Base-by-base conservation (phyloP, 2,797 vertebrate species). In the Eremophila alpestris region DNA sequence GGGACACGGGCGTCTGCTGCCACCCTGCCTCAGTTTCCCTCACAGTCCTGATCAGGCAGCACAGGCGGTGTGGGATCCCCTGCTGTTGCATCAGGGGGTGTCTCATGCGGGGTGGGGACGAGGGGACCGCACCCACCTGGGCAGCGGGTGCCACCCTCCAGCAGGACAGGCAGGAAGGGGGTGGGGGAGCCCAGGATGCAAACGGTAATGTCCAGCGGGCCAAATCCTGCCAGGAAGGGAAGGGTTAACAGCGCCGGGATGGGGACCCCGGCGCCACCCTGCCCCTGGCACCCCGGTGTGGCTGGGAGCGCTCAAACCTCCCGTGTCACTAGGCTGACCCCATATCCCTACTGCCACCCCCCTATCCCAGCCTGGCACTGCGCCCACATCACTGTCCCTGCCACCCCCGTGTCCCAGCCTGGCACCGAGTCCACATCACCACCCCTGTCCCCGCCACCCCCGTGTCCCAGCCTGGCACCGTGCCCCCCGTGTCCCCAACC, bases 151-250 rank as follows among this genome's bases (percentile, higher is more conserved):
- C 95, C 94, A 13, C 89, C 94, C 69, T 95, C 95, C 87, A 94
- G 59, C 88, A 95, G 93, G 68, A 96, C n/a, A 7, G 70, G 64
- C 71, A 97, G 94, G 87, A 94, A 94, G 77, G 77, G 13, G 5
- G 26, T 94, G 68, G 94, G 93, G 18, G 78, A 92, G 74, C 83
- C 95, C 90, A 96, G 90, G 60, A 95, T 51, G 78, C 95, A 96
- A 52, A 95, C 87, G 0, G 95, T 95, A 65, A 71, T 8, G 48
- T 89, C 94, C 90, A 87, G 78, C 0, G 81, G 89, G 30, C 94
- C 90, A 13, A 55, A 87, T 67, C 81, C 95, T 96, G 69, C 60
- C 76, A 4, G 77, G 10, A 10, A 38, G 32, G 38, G 6, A 30
- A 55, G 79, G 67, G 68, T 89, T 54, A 78, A 70, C 46, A 40